Conservation (phyloP, 2,888 invertebrate genomes). For the Sinopyrophorus schimmeli region DNA sequence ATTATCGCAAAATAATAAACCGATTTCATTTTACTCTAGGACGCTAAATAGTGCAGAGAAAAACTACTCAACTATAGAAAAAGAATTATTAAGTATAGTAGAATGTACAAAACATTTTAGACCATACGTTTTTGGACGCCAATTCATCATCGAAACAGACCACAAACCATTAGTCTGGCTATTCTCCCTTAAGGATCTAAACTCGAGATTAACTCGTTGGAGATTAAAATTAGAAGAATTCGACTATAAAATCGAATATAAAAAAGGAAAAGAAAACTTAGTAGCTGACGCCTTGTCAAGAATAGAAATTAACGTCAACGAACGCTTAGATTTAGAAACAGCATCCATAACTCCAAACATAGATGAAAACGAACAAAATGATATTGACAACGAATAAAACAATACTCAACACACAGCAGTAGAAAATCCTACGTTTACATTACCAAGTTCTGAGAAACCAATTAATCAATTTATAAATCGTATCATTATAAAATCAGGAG, state of each 20-base stretch:
- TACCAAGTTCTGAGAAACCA: constrained; percentile 17
- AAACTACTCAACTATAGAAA: constrained; percentile 19
- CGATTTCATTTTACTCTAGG: constrained; percentile 17
- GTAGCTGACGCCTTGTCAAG: constrained; percentile 38
- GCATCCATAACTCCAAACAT: too few relatives aligned
- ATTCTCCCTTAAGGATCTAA: constrained; percentile 14
- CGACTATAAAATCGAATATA: constrained; percentile 40
- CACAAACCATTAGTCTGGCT: constrained; percentile 28
- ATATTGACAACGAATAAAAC: constrained; percentile 3
- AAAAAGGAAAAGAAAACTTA: constrained; percentile 38
- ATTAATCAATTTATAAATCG: constrained; percentile 4
- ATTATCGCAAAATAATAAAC: constrained; percentile 27
- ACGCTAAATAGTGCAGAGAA: constrained; percentile 18
- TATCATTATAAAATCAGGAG: constrained; percentile 4
- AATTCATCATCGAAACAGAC: constrained; percentile 31
- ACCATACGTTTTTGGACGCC: constrained; percentile 34
- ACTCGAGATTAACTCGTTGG: constrained; percentile 22
- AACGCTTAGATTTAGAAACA: too few relatives aligned
- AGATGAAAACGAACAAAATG: too few relatives aligned
- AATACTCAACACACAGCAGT: constrained; percentile 7
- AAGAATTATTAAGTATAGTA: constrained; percentile 14
- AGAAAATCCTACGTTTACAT: constrained; percentile 14
- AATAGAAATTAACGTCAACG: constrained; percentile 2
- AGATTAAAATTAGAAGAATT: constrained; percentile 37
- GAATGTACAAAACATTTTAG: constrained; percentile 29